Evolutionary conservation across 2,113 vertebrate genomes (phyloP), one percentile per base, ranked within the genome.

Genomic region (Cnemophilus loriae): DNA sequence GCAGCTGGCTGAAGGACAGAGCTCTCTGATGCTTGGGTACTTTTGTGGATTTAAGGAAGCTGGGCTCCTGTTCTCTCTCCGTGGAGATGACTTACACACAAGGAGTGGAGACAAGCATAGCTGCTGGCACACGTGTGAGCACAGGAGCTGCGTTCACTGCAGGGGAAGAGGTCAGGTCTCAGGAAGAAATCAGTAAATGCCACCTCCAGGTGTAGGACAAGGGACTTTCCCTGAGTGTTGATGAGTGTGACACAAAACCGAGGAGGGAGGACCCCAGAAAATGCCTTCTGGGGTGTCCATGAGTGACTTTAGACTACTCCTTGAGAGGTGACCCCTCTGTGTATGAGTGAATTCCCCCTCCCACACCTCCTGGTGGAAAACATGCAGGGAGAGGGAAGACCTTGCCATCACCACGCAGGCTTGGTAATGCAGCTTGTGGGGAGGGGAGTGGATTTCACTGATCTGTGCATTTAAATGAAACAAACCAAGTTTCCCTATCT

Each of bases 91-190:
- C 7, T 61, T n/a, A 3, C 11, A 52, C 17, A 32, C 5, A 9
- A 26, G 30, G 16, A 49, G 5, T 30, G 23, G 64, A 47, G 41
- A 26, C 17, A 44, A 37, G 10, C 1, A 1, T 0, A 1, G 33
- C n/a, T 69, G 46, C 17, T 42, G 44, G 11, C 32, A 8, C 1
- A 0, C 11, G 13, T 77, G 35, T n/a, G 59, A 73, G 63, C 47
- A 53, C 16, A 35, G 73, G 26, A 50, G 50, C 33, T 77, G 16
- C 0, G 0, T 11, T 63, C 33, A 4, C 11, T 26, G 71, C 24
- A 13, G 44, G 16, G 6, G 30, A 26, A 63, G 27, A 53, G 18
- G 17, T 20, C 50, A 87, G 22, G 10, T 47, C 42, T 55, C 69
- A 65, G 27, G 50, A 86, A 32, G 6, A 37, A 27, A 3, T 7